Base-by-base conservation (phyloP, 2,797 vertebrate species). In the Catamblyrhynchus diadema region DNA sequence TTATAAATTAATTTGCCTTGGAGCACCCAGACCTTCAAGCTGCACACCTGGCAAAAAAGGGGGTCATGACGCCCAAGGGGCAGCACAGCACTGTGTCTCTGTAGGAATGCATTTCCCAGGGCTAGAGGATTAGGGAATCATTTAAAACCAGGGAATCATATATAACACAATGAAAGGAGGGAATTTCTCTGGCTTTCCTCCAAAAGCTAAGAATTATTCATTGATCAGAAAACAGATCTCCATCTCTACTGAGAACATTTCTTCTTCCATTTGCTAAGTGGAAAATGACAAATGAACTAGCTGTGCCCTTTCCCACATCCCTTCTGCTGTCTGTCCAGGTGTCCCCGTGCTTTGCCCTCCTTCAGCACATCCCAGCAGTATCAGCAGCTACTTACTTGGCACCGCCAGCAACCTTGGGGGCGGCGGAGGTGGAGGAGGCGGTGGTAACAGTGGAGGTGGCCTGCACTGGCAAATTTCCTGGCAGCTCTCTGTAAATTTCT, bases 381-480 rank as follows among this genome's bases (percentile, higher is more conserved):
- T 12, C 47, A 81, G 65, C 0, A 19, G 80, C 62, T 86, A 98
- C 98, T 97, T 94, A 98, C 98, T 96, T 15, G 98, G 94, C 75
- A 97, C 95, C 0, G 93, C 97, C 53, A 98, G 96, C 84, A 98
- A 93, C 93, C 98, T 97, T 2, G 98, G 98, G 14, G 93, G 99
- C 5, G 95, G 99, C 0, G 99, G 99, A 5, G 99, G 99, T 15
- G 99, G 99, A 0, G 99, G 99, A 0, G 99, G 99, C 0, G 99
- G 99, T 60, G 99, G 99, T 33, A 99, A 98, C 18, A 98, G 98
- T 56, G 99, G 99, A 66, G 99, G 99, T 88, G 98, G 98, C 97
- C 98, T 98, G 98, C 99, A 99, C 95, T 98, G 98, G 98, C 99
- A 99, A 95, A 98, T 95, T 96, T 98, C 96, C 97, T 99, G 98